Percentiles rank a stretch among this genome's conserved stretches.
phyloP scores from a whole-genome alignment of 2,888 invertebrate genomes.

The Nephrotoma flavescens region DNA sequence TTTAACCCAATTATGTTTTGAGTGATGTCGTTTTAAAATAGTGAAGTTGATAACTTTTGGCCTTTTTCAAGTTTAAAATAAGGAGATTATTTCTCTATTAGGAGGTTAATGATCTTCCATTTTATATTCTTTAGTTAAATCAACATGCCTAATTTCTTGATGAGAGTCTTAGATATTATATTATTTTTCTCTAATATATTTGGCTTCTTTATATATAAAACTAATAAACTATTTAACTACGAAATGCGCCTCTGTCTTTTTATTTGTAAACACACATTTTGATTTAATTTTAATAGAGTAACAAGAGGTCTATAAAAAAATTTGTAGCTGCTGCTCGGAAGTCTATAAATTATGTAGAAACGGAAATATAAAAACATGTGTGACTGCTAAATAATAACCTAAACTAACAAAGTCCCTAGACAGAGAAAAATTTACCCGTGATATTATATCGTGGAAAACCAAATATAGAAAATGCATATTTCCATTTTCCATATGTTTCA shows the following conservation, averaged over 20 bases:
- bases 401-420: background rate
- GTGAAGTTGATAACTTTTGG: background rate
- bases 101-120: background rate
- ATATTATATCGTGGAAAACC: background rate
- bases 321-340: background rate
- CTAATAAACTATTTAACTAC: background rate
- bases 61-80: background rate
- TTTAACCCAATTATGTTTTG: background rate
- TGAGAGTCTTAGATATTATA: background rate
- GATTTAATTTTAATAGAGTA: background rate
- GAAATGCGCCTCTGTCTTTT: background rate
- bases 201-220: too few relatives aligned
- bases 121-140: background rate
- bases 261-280: background rate
- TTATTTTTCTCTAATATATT: too few relatives aligned
- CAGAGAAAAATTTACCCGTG: too few relatives aligned
- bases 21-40: background rate
- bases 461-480: background rate
- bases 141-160: background rate
- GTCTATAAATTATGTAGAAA: background rate
- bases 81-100: background rate
- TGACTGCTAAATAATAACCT: background rate
- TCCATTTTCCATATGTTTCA: background rate
- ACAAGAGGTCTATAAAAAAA: background rate
- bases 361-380: background rate